Evolutionary conservation across 2,113 vertebrate genomes (phyloP).

Genomic region (Nannospalax galili): DNA sequence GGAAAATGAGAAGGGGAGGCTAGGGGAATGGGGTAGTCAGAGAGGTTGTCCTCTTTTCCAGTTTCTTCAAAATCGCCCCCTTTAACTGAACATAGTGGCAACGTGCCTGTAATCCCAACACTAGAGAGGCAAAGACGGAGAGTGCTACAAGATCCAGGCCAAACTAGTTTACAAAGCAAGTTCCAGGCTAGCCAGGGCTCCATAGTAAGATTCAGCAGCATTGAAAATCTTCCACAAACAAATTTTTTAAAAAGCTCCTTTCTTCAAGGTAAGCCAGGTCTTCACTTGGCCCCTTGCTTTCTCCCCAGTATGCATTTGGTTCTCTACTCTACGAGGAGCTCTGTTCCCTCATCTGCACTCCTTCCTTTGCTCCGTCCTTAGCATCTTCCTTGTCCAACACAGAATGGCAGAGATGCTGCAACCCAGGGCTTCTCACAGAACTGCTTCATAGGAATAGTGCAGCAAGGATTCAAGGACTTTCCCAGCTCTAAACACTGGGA

Average conservation of each 20-base stretch:
- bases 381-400: constrained; percentile 2
- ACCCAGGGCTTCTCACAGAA: background rate
- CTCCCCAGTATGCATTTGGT: background rate
- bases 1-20: background rate
- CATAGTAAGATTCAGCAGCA: background rate
- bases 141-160: background rate
- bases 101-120: background rate
- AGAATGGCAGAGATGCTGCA: background rate
- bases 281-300: background rate
- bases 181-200: background rate
- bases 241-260: too few relatives aligned
- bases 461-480: background rate
- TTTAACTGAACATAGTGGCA: background rate
- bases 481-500: background rate
- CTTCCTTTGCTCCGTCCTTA: background rate
- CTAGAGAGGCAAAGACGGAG: background rate
- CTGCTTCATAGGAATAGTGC: background rate
- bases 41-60: background rate
- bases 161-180: background rate
- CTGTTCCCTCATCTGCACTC: background rate
- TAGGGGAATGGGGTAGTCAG: background rate
- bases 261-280: background rate
- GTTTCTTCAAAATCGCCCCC: background rate
- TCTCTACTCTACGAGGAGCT: background rate
- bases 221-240: too few relatives aligned